Evolutionary conservation across 2,113 vertebrate genomes (phyloP).

Genomic region (Equus quagga): DNA sequence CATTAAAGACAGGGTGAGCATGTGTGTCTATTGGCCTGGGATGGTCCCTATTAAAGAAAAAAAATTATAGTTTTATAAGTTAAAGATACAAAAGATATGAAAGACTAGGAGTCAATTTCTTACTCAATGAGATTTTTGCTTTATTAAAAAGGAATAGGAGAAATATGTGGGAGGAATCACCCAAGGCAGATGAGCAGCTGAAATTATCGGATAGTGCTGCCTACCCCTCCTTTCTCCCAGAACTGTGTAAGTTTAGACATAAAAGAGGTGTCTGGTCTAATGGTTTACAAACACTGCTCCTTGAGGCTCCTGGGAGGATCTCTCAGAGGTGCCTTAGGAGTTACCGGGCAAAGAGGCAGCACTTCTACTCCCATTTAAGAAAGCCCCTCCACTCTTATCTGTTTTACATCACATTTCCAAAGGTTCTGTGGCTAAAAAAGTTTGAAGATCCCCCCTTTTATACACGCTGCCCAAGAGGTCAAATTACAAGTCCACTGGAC

Average conservation of each 20-base stretch:
- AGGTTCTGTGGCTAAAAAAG: not conserved
- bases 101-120: not conserved
- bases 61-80: not conserved
- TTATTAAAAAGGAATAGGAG: not conserved
- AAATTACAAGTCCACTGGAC: not conserved
- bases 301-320: not conserved
- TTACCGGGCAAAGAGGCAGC: not conserved
- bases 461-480: not conserved
- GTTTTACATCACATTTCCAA: not conserved
- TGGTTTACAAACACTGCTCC: not conserved
- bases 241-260: not conserved
- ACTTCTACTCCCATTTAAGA: not conserved
- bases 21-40: not conserved
- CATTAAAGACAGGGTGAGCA: not conserved
- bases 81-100: not conserved
- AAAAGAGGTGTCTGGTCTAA: not conserved
- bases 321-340: not conserved
- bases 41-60: slow-evolving; percentile 43
- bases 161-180: not conserved
- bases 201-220: accelerated
- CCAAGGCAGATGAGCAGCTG: not conserved
- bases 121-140: not conserved
- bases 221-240: not conserved
- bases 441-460: not conserved
- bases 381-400: not conserved